Percentiles rank a stretch among this genome's conserved stretches.
Evolutionary conservation across 2,113 vertebrate species (phyloP).

Genomic region (Oncorhynchus clarkii): DNA sequence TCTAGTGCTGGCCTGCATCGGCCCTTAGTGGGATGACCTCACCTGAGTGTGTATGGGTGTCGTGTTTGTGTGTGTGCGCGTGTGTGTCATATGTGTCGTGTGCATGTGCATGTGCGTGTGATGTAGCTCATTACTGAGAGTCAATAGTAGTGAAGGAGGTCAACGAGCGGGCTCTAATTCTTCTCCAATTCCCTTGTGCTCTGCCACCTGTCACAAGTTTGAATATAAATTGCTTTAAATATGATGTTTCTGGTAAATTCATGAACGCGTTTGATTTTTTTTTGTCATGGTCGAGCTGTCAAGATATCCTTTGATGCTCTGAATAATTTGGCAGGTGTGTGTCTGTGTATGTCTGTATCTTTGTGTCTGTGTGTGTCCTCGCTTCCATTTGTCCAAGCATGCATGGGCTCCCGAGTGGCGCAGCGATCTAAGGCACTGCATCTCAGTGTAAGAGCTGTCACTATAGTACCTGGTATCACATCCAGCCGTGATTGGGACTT

Average conservation of each 20-base stretch:
- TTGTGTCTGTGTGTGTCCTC: too few relatives aligned
- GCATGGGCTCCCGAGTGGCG: too few relatives aligned
- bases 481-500: too few relatives aligned
- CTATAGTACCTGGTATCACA: too few relatives aligned
- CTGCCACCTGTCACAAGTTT: constrained; percentile 60
- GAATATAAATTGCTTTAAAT: constrained; percentile 67
- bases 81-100: constrained; percentile 8
- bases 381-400: too few relatives aligned
- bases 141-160: constrained; percentile 35
- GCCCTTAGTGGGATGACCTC: constrained; percentile 20
- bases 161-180: constrained; percentile 47
- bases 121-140: not conserved
- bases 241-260: constrained; percentile 51
- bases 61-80: constrained; percentile 1
- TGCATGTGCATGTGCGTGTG: not conserved
- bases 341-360: too few relatives aligned
- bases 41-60: not conserved
- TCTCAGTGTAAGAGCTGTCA: too few relatives aligned
- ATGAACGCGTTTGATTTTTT: constrained; percentile 46
- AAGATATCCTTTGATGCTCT: constrained; percentile 35
- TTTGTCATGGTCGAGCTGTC: constrained; percentile 30
- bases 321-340: constrained; percentile 33
- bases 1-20: not conserved
- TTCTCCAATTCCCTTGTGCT: constrained; percentile 27
- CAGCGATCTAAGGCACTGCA: too few relatives aligned